Evolutionary conservation across 2,113 vertebrate species (phyloP).

Genomic region (Ammodramus savannarum): DNA sequence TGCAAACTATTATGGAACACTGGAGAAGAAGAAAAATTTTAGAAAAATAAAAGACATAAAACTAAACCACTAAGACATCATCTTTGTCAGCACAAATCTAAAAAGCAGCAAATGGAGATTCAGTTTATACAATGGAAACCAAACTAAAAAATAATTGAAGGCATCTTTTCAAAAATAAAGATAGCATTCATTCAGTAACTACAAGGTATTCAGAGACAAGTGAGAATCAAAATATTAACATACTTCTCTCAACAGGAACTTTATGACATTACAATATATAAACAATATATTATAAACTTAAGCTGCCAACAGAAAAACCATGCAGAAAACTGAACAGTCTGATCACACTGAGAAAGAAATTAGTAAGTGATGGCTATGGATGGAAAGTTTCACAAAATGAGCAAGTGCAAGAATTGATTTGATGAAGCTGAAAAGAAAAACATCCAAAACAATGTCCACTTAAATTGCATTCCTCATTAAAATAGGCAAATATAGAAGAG

Average conservation of each 20-base stretch:
- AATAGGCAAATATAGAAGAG: neutral
- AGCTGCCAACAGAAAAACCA: neutral
- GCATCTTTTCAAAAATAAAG: neutral
- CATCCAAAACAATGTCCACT: neutral
- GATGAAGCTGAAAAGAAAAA: neutral
- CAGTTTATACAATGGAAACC: neutral
- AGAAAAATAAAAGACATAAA: neutral
- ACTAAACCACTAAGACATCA: neutral
- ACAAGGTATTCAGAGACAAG: neutral
- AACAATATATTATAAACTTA: neutral
- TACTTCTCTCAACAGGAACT: neutral
- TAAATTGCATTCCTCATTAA: neutral
- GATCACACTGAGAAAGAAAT: neutral
- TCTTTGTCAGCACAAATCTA: neutral
- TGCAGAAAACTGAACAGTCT: neutral
- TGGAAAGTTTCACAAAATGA: neutral
- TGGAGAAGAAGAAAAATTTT: neutral
- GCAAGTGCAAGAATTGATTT: neutral
- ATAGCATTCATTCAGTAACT: neutral
- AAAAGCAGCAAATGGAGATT: neutral
- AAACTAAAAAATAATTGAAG: neutral
- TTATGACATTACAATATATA: neutral
- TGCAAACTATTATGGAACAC: neutral
- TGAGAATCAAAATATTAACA: neutral
- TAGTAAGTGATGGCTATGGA: neutral